Conservation (phyloP, 2,888 invertebrate species). For the Drosophila paranaensis region DNA sequence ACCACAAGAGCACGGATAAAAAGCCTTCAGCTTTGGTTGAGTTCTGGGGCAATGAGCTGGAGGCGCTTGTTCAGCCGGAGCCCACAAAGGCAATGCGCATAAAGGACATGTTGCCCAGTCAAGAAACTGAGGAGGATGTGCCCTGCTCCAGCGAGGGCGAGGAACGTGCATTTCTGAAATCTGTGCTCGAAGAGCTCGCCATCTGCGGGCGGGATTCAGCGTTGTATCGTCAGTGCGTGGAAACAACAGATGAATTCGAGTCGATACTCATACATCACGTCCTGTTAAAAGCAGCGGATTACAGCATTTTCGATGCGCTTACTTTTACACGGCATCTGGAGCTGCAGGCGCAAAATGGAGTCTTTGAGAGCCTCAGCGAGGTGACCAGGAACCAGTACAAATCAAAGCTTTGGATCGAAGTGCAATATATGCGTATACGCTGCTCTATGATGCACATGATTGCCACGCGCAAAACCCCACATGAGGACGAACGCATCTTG, state of each 20-base stretch:
- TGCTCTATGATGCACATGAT: slow-evolving; percentile 83
- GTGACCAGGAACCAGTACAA: slow-evolving; percentile 82
- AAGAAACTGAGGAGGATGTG: slow-evolving; percentile 67
- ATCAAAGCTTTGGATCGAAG: slow-evolving; percentile 82
- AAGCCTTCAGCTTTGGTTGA: slow-evolving; percentile 67
- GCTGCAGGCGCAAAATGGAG: slow-evolving; percentile 76
- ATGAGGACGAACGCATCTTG: slow-evolving; percentile 82
- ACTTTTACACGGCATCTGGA: slow-evolving; percentile 82
- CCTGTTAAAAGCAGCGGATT: slow-evolving; percentile 78
- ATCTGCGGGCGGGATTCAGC: slow-evolving; percentile 80
- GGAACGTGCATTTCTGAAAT: slow-evolving; percentile 75
- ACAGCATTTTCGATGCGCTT: slow-evolving; percentile 78
- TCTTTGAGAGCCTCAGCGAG: slow-evolving; percentile 79
- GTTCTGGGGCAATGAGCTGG: slow-evolving; percentile 82
- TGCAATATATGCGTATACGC: slow-evolving; percentile 83
- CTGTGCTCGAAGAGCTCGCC: slow-evolving; percentile 82
- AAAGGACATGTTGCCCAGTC: slow-evolving; percentile 73
- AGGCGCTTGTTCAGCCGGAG: slow-evolving; percentile 69
- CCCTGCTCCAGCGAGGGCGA: slow-evolving; percentile 66
- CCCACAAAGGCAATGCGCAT: slow-evolving; percentile 70
- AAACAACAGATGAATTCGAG: slow-evolving; percentile 82
- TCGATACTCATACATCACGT: slow-evolving; percentile 82
- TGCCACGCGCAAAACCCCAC: slow-evolving; percentile 75
- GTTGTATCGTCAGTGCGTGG: slow-evolving; percentile 82
- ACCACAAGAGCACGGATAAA: slow-evolving; percentile 72